These are phyloP conservation scores for Mimas tiliae DNA, from an alignment of 2,888 invertebrate species.

Conservation along the genomic window DNA sequence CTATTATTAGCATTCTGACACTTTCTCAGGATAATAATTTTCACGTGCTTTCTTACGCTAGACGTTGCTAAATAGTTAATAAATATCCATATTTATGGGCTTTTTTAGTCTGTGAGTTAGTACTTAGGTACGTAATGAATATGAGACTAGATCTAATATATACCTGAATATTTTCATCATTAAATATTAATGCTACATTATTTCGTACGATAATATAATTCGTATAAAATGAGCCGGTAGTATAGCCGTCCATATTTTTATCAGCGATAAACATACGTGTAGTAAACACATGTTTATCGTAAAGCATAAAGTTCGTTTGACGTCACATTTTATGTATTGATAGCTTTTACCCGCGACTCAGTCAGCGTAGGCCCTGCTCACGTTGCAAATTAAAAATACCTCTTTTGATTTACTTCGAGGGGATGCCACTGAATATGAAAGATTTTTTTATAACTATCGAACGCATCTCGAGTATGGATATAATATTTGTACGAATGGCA, in stretches of 20 bases:
- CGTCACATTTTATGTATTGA: slow-evolving; percentile 16
- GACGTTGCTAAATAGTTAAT: not conserved
- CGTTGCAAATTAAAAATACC: not conserved
- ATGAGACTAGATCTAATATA: too few relatives aligned
- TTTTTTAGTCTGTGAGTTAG: too few relatives aligned
- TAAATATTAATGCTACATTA: not conserved
- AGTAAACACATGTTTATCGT: slow-evolving; percentile 9
- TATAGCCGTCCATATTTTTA: not conserved
- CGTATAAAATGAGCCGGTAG: not conserved
- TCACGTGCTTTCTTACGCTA: not conserved
- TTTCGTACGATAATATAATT: not conserved
- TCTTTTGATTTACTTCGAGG: not conserved
- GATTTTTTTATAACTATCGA: too few relatives aligned
- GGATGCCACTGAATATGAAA: too few relatives aligned
- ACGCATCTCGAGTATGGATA: too few relatives aligned
- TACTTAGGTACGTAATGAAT: too few relatives aligned
- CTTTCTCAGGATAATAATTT: not conserved
- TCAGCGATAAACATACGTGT: slow-evolving; percentile 11
- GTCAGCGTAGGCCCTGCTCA: not conserved
- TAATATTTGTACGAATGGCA: too few relatives aligned
- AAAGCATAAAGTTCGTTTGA: slow-evolving; percentile 15
- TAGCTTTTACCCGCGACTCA: not conserved
- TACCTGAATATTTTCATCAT: not conserved
- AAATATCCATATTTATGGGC: too few relatives aligned
- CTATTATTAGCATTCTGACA: not conserved